phyloP scores from a whole-genome alignment of 2,113 vertebrate genomes.

The Amblyornis subalaris region DNA sequence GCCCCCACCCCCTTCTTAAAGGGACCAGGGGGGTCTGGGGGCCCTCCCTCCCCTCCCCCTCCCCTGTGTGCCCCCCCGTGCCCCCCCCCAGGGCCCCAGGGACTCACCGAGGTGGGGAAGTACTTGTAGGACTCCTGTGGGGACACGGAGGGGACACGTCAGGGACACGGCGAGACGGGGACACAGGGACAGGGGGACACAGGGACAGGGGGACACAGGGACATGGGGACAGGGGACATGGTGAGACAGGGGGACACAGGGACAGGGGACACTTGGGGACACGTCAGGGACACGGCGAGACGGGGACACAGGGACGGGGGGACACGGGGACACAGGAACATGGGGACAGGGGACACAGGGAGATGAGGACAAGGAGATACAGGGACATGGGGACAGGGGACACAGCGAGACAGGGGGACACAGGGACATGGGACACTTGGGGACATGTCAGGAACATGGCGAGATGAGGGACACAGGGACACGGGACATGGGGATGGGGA shows the following conservation, averaged over 20 bases:
- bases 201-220: not conserved
- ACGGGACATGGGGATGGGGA: too few species aligned
- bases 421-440: too few species aligned
- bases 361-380: not conserved
- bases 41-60: too few species aligned
- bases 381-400: too few species aligned
- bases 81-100: too few species aligned
- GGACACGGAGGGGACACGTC: not conserved
- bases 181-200: too few species aligned
- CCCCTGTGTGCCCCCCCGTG: not conserved
- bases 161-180: not conserved
- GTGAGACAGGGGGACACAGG: too few species aligned
- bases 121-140: conserved; percentile 71
- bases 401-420: too few species aligned
- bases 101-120: conserved; percentile 74
- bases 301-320: not conserved
- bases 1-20: not conserved
- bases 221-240: not conserved
- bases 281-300: not conserved
- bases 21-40: too few species aligned
- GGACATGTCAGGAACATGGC: too few species aligned
- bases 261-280: too few species aligned
- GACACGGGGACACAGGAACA: not conserved
- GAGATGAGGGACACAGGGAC: too few species aligned
- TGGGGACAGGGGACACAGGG: not conserved